Evolutionary conservation across 2,797 vertebrate genomes (phyloP).

Genomic region (Rhabdophis nuchalis): DNA sequence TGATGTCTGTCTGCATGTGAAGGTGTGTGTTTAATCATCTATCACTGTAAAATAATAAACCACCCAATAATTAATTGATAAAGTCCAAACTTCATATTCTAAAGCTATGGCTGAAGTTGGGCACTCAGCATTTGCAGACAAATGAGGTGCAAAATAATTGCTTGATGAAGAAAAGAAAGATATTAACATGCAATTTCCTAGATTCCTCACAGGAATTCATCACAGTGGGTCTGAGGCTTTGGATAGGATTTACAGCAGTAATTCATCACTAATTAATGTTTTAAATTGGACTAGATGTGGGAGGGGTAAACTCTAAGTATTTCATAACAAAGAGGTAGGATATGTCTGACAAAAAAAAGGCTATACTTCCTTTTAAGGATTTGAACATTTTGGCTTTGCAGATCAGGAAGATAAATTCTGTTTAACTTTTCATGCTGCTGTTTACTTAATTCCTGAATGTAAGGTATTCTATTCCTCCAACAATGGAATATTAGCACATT

Average conservation of each 20-base stretch:
- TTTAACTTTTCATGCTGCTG: neutral
- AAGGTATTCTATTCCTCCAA: neutral
- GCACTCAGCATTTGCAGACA: constrained; percentile 51
- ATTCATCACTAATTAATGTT: constrained; percentile 71
- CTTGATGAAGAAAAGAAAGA: constrained; percentile 62
- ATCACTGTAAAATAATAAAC: constrained; percentile 66
- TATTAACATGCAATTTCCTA: constrained; percentile 62
- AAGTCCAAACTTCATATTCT: constrained; percentile 58
- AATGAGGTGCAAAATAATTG: constrained; percentile 67
- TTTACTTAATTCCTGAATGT: neutral
- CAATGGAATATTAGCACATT: neutral
- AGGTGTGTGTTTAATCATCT: constrained; percentile 53
- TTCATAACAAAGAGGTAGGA: neutral
- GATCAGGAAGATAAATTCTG: neutral
- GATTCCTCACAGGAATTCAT: constrained; percentile 58
- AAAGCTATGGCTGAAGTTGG: constrained; percentile 25
- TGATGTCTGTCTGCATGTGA: neutral
- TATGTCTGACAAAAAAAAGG: neutral
- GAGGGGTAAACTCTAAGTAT: neutral
- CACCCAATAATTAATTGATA: constrained; percentile 74
- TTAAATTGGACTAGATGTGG: constrained; percentile 49
- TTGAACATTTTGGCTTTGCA: neutral
- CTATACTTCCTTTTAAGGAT: constrained; percentile 17
- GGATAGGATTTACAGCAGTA: constrained; percentile 61
- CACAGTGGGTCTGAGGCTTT: constrained; percentile 37